Percentiles rank a stretch among this genome's conserved stretches.
Conservation (phyloP, 2,888 invertebrate genomes). For the Drepanosiphum platanoidis region DNA sequence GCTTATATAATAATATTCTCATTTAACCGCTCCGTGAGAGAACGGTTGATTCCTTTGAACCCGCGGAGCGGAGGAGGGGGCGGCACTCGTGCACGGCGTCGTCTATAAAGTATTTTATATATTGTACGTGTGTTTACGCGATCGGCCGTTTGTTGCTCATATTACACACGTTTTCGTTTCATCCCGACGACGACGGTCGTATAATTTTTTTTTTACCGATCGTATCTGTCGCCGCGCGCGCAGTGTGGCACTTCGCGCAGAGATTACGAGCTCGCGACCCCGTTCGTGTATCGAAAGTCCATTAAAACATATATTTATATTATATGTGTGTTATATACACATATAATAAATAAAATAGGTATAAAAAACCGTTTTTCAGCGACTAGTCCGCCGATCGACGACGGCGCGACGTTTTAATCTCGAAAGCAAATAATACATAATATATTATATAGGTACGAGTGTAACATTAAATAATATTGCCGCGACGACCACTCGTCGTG, state of each 20-base stretch:
- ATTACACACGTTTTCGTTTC: constrained; percentile 28
- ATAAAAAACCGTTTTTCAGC: neutral
- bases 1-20: neutral
- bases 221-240: neutral
- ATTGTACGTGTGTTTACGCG: neutral
- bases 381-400: neutral
- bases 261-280: neutral
- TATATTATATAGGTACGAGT: neutral
- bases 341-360: neutral
- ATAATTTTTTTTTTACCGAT: constrained; percentile 21
- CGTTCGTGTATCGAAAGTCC: neutral
- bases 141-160: neutral
- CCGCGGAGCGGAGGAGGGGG: neutral
- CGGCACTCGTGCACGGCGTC: neutral
- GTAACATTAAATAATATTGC: too few species aligned
- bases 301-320: constrained; percentile 2
- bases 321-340: too few species aligned
- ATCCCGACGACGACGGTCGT: neutral
- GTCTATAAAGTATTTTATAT: constrained; percentile 1
- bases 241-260: neutral
- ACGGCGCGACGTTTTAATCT: neutral
- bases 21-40: neutral
- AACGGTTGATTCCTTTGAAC: neutral
- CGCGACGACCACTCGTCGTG: too few species aligned
- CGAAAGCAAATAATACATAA: neutral